phyloP scores from a whole-genome alignment of 2,888 invertebrate genomes.

The Notodonta dromedarius region DNA sequence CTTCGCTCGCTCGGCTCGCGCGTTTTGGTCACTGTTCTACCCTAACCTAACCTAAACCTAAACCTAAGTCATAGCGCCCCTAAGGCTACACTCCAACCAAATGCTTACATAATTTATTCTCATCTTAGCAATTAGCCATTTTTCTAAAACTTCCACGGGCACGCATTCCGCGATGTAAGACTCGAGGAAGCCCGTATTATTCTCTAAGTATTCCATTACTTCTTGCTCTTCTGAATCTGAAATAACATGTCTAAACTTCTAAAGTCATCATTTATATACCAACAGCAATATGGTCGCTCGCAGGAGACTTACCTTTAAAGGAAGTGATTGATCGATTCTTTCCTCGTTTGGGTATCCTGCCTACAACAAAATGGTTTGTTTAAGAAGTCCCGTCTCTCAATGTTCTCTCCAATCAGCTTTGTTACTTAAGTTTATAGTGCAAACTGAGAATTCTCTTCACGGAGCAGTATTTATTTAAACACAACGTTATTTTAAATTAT shows the following conservation, averaged over 20 bases:
- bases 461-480: no score
- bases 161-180: conserved; percentile 86
- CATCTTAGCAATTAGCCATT: conserved; percentile 84
- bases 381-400: no score
- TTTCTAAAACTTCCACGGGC: conserved; percentile 85
- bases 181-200: conserved; percentile 87
- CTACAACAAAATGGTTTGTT: conserved; percentile 18
- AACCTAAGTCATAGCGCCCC: no score
- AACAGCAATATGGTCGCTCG: no score
- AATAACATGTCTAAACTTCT: not conserved
- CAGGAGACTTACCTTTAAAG: conserved; percentile 32
- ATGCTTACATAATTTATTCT: conserved; percentile 39
- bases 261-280: not conserved
- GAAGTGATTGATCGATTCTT: conserved; percentile 27
- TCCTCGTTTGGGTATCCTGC: conserved; percentile 13
- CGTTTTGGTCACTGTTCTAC: no score
- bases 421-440: no score
- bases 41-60: no score
- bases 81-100: no score
- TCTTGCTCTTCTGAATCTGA: conserved; percentile 53
- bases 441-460: no score
- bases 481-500: no score
- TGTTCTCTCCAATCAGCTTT: no score
- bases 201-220: conserved; percentile 77
- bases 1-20: no score